Conservation (phyloP, 2,113 vertebrate species). For the Struthio camelus region DNA sequence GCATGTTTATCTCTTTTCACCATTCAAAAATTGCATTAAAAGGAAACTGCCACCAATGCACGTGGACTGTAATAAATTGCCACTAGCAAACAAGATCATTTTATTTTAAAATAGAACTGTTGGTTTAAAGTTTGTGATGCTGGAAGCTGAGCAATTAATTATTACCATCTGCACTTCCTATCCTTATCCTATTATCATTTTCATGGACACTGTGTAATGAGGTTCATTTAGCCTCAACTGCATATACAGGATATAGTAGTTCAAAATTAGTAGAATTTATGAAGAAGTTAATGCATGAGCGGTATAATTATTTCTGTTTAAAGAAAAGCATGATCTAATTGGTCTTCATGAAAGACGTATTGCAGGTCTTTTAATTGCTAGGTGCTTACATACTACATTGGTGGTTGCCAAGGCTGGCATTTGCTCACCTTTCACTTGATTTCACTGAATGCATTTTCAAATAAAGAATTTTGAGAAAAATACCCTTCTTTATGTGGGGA, state of each 20-base stretch:
- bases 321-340: conserved; percentile 52
- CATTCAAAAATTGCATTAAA: conserved; percentile 68
- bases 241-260: conserved; percentile 42
- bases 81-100: neutral
- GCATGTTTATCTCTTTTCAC: conserved; percentile 64
- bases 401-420: conserved; percentile 32
- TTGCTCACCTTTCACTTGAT: conserved; percentile 26
- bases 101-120: conserved; percentile 45
- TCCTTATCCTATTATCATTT: conserved; percentile 38
- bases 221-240: conserved; percentile 57
- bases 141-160: conserved; percentile 69
- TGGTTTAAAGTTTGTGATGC: conserved; percentile 32
- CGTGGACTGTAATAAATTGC: neutral
- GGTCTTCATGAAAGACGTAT: conserved; percentile 45
- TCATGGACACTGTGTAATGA: conserved; percentile 39
- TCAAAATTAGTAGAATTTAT: conserved; percentile 62
- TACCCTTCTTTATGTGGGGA: neutral
- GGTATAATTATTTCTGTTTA: conserved; percentile 61
- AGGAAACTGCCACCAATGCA: conserved; percentile 4
- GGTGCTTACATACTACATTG: neutral
- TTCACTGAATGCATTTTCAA: neutral
- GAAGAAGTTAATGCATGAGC: conserved; percentile 55
- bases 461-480: neutral
- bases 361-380: conserved; percentile 41
- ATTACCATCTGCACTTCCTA: conserved; percentile 44